Base-by-base conservation (phyloP, 2,797 vertebrate species). In the Phylloscopus collybita region DNA sequence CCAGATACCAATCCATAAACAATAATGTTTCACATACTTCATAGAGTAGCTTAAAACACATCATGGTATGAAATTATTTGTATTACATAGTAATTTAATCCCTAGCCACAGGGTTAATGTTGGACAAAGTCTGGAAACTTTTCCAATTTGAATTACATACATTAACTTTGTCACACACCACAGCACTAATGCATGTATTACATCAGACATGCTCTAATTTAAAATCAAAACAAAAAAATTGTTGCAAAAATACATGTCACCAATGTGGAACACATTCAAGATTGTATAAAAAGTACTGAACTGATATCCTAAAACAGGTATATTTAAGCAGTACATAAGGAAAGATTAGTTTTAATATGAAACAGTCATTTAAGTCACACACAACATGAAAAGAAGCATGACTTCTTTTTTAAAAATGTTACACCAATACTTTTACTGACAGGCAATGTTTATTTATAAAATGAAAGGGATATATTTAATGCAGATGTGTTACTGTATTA, bases 11-110 rank as follows among this genome's bases (percentile, higher is more conserved):
- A 97, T 92, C 92, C 97, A 95, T 90, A 93, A 95, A 96, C 93
- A 97, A 90, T 94, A 95, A 97, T 87, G 92, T 96, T 97, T 98
- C 95, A 97, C 92, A 96, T 97, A 97, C 97, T 95, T 98, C 97
- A 97, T 95, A 98, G 97, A 97, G 97, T 97, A 98, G 96, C 96
- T 98, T 97, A 97, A 97, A 97, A 98, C 95, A 97, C 97, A 97
- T 97, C 92, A 79, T 95, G 94, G 94, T 96, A 97, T 95, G 96
- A 96, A 97, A 96, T 96, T 82, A 97, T 97, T 97, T 97, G 96
- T 95, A 98, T 98, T 98, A 98, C 98, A 98, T 97, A 98, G 97
- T 98, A 98, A 98, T 98, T 98, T 96, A 90, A 97, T 97, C 97
- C 97, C 97, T 97, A 93, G 87, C 93, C 97, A 95, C 96, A 96